These are phyloP conservation scores for Hippopotamyrus pictus DNA, from an alignment of 2,797 vertebrate genomes.

Conservation along the genomic window DNA sequence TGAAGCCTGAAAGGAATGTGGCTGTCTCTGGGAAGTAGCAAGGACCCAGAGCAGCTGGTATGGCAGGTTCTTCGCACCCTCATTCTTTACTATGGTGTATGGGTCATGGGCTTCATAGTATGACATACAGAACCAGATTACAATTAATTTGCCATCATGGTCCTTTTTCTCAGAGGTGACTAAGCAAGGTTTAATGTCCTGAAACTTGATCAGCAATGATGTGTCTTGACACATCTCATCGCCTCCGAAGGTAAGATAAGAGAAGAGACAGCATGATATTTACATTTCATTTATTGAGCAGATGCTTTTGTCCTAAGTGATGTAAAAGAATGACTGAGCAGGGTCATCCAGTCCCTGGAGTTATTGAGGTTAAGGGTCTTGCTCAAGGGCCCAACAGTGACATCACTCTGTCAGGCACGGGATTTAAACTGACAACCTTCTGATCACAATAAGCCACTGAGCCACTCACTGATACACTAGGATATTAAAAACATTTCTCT, in stretches of 20 bases:
- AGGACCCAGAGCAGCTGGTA: background rate
- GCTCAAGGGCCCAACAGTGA: background rate
- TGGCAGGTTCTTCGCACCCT: background rate
- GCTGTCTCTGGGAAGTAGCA: background rate
- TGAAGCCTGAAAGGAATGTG: background rate
- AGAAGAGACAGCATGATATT: background rate
- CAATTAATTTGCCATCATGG: background rate
- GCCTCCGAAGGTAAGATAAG: background rate
- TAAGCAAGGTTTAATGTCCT: background rate
- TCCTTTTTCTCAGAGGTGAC: background rate
- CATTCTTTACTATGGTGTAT: background rate
- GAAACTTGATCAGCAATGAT: background rate
- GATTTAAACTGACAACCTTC: background rate
- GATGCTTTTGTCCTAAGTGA: background rate
- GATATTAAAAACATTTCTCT: background rate
- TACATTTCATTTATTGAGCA: background rate
- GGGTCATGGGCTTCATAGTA: background rate
- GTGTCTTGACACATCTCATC: background rate
- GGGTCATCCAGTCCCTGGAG: background rate
- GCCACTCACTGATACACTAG: background rate
- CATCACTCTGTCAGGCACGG: background rate
- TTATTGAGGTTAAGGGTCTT: background rate
- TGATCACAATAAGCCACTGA: background rate
- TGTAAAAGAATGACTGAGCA: background rate
- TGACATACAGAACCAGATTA: background rate